phyloP scores from a whole-genome alignment of 2,797 vertebrate genomes.

The Sebastes variabilis region DNA sequence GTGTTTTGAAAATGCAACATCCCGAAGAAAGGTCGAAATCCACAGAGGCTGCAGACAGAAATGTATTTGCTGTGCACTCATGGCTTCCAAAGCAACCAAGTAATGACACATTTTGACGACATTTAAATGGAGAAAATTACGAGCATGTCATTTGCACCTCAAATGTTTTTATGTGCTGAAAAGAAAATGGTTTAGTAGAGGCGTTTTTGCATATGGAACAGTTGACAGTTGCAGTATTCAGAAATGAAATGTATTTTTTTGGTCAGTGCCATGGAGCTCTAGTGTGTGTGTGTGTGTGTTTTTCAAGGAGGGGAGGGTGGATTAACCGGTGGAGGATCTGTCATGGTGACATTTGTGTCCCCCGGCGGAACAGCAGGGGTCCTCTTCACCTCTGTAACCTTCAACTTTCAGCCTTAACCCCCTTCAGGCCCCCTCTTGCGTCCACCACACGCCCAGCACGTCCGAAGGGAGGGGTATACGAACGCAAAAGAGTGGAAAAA shows the following conservation, averaged over 20 bases:
- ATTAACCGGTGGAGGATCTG: conserved; percentile 81
- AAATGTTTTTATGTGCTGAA: not conserved
- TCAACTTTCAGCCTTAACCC: conserved; percentile 86
- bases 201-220: not conserved
- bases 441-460: conserved; percentile 68
- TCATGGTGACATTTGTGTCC: conserved; percentile 86
- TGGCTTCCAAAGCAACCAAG: not conserved
- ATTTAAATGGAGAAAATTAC: conserved; percentile 8
- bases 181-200: not conserved
- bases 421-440: conserved; percentile 78
- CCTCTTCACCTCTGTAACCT: conserved; percentile 85
- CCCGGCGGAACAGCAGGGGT: conserved; percentile 81
- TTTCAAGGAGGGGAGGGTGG: conserved; percentile 51
- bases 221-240: conserved; percentile 11
- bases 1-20: not conserved
- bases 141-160: not conserved
- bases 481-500: conserved; percentile 34
- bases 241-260: conserved; percentile 15
- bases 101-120: not conserved
- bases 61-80: not conserved
- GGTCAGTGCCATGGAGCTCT: conserved; percentile 1
- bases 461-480: conserved; percentile 32
- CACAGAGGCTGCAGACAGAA: not conserved
- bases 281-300: conserved; percentile 30
- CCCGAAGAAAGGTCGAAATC: not conserved